phyloP scores from a whole-genome alignment of 2,888 invertebrate species.

The Bombylius major region DNA sequence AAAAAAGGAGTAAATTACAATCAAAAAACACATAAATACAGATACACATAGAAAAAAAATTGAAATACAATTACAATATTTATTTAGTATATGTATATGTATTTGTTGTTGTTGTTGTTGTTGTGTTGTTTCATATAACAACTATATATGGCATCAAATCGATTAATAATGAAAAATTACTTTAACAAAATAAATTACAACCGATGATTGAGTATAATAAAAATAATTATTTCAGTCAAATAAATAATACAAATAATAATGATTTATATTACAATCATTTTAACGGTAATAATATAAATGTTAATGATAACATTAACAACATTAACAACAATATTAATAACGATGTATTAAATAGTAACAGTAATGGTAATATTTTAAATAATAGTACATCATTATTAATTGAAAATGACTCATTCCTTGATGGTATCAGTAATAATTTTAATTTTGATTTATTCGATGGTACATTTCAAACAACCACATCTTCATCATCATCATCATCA shows the following conservation, averaged over 20 bases:
- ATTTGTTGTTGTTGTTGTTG: too few species aligned
- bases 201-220: constrained; percentile 14
- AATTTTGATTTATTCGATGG: neutral
- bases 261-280: constrained; percentile 1
- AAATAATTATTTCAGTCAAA: constrained; percentile 6
- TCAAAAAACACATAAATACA: too few species aligned
- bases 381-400: neutral
- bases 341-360: neutral
- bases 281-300: neutral
- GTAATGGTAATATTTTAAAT: neutral
- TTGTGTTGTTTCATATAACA: too few species aligned
- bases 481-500: neutral
- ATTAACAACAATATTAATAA: neutral
- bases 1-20: too few species aligned
- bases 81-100: too few species aligned
- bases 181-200: constrained; percentile 5
- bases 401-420: neutral
- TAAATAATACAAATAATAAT: constrained; percentile 4
- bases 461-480: neutral
- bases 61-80: too few species aligned
- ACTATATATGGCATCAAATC: too few species aligned
- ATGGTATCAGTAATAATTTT: neutral
- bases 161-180: constrained; percentile 4
- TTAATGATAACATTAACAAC: neutral
- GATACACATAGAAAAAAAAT: too few species aligned